Base-by-base conservation (phyloP, 2,797 vertebrate species). In the Chloroceryle inda region DNA sequence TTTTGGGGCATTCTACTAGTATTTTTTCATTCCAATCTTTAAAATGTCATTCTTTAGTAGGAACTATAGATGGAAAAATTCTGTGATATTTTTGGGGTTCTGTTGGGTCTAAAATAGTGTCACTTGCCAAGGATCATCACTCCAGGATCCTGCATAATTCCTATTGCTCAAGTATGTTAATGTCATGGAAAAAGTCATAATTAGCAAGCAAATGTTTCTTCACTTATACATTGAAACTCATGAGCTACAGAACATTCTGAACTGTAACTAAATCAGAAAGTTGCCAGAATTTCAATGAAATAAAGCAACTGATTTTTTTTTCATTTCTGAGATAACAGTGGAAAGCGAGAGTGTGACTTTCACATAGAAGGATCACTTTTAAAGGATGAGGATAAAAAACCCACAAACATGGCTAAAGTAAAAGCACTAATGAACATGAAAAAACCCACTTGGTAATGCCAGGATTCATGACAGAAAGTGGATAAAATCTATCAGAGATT, bases 401-500 rank as follows among this genome's bases (percentile, higher is more conserved):
- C 72, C 9, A 27, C 56, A 56, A 91, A 31, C 38, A 79, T 29
- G 85, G 59, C 11, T 89, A 27, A 79, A 38, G 31, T 17, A 40
- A 88, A 88, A 92, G 44, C 31, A 42, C 86, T 96, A 97, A 91
- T 49, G 52, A 96, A 92, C 73, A 90, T 67, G 27, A 80, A 93
- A 92, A 77, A 79, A 63, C 22, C 9, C 50, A 44, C 13, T 58
- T 95, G 1, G 0, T 77, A 84, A 86, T 68, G 19, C 1, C 4
- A 62, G 37, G 42, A 55, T 85, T 94, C 86, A 44, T 47, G 49
- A 94, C 92, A 96, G 79, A 86, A 80, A 95, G 76, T 44, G 50
- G 79, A 73, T 94, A 88, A 97, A 95, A 74, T 71, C 89, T 93
- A 88, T 83, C 56, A 90, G 66, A 95, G 89, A 96, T 96, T 97